phyloP scores from a whole-genome alignment of 2,888 invertebrate species.

The Notodonta ziczac region DNA sequence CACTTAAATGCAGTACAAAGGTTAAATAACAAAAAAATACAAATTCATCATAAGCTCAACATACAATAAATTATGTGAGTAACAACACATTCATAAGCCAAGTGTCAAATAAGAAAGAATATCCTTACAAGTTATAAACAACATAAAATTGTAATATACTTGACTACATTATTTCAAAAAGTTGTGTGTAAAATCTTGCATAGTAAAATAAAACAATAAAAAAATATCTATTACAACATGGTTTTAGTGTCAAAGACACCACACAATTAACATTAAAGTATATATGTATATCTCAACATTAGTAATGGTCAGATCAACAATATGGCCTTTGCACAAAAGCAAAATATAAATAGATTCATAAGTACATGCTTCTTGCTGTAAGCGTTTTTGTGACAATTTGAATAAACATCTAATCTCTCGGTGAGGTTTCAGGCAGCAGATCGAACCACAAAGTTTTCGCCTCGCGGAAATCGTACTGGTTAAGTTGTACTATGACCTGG shows the following conservation, averaged over 20 bases:
- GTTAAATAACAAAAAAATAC: slow-evolving; percentile 19
- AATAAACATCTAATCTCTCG: slow-evolving; percentile 57
- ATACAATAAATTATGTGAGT: slow-evolving; percentile 17
- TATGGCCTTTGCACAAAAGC: slow-evolving; percentile 26
- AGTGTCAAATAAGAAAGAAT: slow-evolving; percentile 34
- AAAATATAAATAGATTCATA: slow-evolving; percentile 49
- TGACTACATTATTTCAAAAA: slow-evolving; percentile 19
- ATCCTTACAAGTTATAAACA: slow-evolving; percentile 17
- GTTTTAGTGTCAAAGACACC: neutral
- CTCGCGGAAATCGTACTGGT: slow-evolving; percentile 87
- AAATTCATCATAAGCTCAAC: slow-evolving; percentile 15
- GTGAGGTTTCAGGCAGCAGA: slow-evolving; percentile 83
- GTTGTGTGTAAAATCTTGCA: neutral
- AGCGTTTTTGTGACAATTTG: slow-evolving; percentile 12
- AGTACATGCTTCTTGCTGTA: slow-evolving; percentile 39
- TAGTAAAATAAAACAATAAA: neutral
- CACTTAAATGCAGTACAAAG: slow-evolving; percentile 31
- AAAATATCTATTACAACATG: neutral
- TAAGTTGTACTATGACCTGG: slow-evolving; percentile 86
- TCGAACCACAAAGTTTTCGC: slow-evolving; percentile 90
- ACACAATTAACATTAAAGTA: neutral
- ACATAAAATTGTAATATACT: too few relatives aligned
- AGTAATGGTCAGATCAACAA: slow-evolving; percentile 18
- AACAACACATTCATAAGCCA: slow-evolving; percentile 28
- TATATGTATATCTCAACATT: neutral